These are phyloP conservation scores for Lepidocolaptes lacrymiger DNA, from an alignment of 2,797 vertebrate genomes.

Conservation along the genomic window DNA sequence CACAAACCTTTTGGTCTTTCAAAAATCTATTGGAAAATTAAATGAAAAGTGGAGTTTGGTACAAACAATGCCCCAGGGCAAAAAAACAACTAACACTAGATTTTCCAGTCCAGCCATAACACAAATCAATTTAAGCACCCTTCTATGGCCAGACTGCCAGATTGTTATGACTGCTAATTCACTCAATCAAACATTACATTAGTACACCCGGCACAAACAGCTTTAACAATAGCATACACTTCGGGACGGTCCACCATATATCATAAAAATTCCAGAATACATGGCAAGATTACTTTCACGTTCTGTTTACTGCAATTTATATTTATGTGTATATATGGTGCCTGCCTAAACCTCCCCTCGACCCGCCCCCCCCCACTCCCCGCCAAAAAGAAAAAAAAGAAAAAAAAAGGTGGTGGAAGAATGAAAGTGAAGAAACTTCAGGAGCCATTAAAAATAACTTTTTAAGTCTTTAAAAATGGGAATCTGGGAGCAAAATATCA, in stretches of 20 bases:
- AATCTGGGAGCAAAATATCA: slow-evolving; percentile 29
- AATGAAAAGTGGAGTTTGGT: slow-evolving; percentile 80
- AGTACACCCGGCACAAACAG: slow-evolving; percentile 76
- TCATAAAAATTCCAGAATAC: slow-evolving; percentile 49
- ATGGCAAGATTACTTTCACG: slow-evolving; percentile 38
- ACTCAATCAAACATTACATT: slow-evolving; percentile 81
- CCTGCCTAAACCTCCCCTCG: not conserved
- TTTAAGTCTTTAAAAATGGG: slow-evolving; percentile 40
- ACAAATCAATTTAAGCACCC: slow-evolving; percentile 79
- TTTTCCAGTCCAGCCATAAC: slow-evolving; percentile 81
- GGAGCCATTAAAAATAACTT: slow-evolving; percentile 51
- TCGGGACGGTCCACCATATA: slow-evolving; percentile 64
- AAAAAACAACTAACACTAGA: slow-evolving; percentile 80
- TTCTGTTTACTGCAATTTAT: not conserved
- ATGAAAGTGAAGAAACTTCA: slow-evolving; percentile 37
- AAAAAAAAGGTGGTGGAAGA: not conserved
- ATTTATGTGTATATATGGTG: not conserved
- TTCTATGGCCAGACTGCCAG: slow-evolving; percentile 79
- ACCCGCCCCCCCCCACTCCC: no score
- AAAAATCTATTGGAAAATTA: slow-evolving; percentile 79
- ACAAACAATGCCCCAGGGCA: slow-evolving; percentile 79
- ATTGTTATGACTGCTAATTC: slow-evolving; percentile 83
- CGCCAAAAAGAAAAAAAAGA: not conserved
- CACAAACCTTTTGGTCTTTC: slow-evolving; percentile 77
- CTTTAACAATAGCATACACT: slow-evolving; percentile 70